Evolutionary conservation across 2,113 vertebrate genomes (phyloP).

Genomic region (Albula goreensis): DNA sequence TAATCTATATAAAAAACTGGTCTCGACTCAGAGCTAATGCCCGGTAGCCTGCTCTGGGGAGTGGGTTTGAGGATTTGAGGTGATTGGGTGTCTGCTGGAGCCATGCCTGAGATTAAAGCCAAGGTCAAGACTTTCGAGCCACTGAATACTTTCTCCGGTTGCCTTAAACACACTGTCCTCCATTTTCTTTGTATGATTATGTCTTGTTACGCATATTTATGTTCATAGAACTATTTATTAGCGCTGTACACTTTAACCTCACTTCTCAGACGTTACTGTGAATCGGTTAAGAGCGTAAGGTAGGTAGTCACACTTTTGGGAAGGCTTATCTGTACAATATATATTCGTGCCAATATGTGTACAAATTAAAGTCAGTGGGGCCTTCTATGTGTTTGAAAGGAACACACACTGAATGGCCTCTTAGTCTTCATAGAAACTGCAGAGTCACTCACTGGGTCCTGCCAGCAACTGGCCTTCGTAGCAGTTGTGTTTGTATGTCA

Average conservation of each 20-base stretch:
- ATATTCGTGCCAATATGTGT: conserved; percentile 23
- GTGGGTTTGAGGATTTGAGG: conserved; percentile 18
- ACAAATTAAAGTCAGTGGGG: not conserved
- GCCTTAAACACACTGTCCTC: conserved; percentile 63
- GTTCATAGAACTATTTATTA: conserved; percentile 36
- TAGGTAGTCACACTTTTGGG: not conserved
- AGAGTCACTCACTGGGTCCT: not conserved
- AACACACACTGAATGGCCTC: not conserved
- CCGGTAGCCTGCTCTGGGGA: not conserved
- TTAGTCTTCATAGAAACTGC: conserved; percentile 6
- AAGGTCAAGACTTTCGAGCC: conserved; percentile 33
- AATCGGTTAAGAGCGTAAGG: not conserved
- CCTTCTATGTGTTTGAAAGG: not conserved
- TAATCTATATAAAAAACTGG: too few relatives aligned
- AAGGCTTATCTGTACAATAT: not conserved
- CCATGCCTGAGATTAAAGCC: conserved; percentile 36
- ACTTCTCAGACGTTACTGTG: conserved; percentile 37
- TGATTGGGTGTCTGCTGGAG: conserved; percentile 43
- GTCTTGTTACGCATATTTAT: conserved; percentile 11
- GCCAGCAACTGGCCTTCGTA: too few relatives aligned
- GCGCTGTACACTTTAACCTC: conserved; percentile 36
- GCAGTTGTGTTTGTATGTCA: not conserved
- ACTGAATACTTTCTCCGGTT: conserved; percentile 49
- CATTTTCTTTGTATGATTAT: conserved; percentile 31
- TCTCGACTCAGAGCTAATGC: not conserved